A percentile compares a stretch with the other conserved stretches of the same genome.
Conservation (phyloP, 2,113 vertebrate genomes). For the Psephotus haematonotus region DNA sequence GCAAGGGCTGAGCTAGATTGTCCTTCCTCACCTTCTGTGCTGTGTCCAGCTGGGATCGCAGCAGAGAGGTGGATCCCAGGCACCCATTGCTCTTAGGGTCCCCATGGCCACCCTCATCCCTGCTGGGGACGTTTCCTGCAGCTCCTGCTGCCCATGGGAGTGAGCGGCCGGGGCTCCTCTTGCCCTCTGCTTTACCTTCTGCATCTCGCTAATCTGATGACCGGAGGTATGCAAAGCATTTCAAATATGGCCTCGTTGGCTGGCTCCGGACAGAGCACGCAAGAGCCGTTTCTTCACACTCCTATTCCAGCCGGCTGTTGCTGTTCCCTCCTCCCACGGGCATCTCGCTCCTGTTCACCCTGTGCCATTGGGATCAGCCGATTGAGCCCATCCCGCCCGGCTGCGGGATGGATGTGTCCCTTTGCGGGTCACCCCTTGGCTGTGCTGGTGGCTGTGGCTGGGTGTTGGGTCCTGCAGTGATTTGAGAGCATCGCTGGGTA, state of each 20-base stretch:
- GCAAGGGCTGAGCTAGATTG: accelerated
- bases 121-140: not conserved
- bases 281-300: constrained; percentile 55
- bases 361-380: accelerated
- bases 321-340: not conserved
- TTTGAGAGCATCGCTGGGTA: accelerated
- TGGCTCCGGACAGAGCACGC: constrained; percentile 55
- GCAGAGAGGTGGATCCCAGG: not conserved
- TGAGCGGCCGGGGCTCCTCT: not conserved
- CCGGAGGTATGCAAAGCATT: constrained; percentile 68
- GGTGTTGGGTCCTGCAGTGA: accelerated
- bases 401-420: not conserved
- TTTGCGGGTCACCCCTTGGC: not conserved
- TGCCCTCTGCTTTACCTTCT: constrained; percentile 72
- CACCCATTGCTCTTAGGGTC: accelerated
- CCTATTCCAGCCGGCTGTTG: not conserved
- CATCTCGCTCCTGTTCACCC: not conserved
- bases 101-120: accelerated
- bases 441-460: accelerated
- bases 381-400: accelerated
- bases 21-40: not conserved
- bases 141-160: not conserved
- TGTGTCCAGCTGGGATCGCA: accelerated
- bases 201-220: constrained; percentile 67
- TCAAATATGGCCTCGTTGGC: constrained; percentile 63